Conservation (phyloP, 2,113 vertebrate species). For the Hippocampus abdominalis region DNA sequence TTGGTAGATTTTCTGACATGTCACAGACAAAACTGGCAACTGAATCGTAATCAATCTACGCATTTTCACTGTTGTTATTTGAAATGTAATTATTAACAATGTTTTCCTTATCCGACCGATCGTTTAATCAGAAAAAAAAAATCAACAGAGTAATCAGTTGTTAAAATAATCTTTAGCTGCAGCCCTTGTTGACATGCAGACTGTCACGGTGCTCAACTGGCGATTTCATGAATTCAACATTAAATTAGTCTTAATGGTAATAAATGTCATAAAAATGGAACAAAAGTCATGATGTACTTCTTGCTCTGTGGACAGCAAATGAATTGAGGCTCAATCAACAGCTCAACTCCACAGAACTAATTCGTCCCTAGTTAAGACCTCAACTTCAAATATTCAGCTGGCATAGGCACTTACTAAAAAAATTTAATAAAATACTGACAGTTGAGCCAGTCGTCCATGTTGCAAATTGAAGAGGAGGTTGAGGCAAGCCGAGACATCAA, state of each 20-base stretch:
- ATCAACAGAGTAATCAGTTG: too few species aligned
- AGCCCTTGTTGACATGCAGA: too few species aligned
- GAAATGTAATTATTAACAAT: too few species aligned
- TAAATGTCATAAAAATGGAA: neutral
- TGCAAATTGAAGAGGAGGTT: conserved; percentile 28
- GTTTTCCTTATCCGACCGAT: too few species aligned
- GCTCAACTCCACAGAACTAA: neutral
- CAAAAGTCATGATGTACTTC: neutral
- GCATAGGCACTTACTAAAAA: neutral
- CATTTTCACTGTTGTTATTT: too few species aligned
- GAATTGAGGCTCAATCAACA: neutral
- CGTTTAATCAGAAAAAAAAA: too few species aligned
- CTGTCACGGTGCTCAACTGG: too few species aligned
- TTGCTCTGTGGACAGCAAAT: neutral
- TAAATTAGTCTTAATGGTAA: neutral
- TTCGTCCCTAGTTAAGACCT: neutral
- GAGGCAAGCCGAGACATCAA: conserved; percentile 37
- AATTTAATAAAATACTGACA: conserved; percentile 9
- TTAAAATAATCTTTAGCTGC: too few species aligned
- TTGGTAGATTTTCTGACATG: too few species aligned
- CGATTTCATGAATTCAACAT: neutral
- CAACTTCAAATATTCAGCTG: neutral
- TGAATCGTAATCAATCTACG: too few species aligned
- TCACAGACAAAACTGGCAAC: too few species aligned
- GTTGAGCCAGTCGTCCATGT: conserved; percentile 8